Evolutionary conservation across 1,140 invertebrate genomes (phyloP).

Genomic region (Philotrypesis tridentata): DNA sequence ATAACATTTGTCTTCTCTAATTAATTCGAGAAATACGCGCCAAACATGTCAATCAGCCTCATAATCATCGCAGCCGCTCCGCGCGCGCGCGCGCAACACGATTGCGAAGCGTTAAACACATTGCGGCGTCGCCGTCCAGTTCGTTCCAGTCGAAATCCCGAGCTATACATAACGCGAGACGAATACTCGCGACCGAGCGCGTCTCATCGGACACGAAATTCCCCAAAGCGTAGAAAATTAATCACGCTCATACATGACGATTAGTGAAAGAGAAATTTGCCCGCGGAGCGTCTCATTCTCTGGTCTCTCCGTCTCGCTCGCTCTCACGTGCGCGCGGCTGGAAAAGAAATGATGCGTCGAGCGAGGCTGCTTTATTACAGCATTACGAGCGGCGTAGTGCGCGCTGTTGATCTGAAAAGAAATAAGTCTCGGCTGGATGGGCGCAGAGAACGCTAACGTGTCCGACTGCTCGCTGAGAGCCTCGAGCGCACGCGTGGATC

Average conservation of each 20-base stretch:
- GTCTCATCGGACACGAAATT: background rate
- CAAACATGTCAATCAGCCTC: too few relatives aligned
- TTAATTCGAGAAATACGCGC: too few relatives aligned
- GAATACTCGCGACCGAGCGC: background rate
- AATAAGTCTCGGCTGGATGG: background rate
- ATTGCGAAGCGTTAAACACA: too few relatives aligned
- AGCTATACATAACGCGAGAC: background rate
- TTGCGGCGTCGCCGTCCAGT: too few relatives aligned
- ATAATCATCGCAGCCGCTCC: too few relatives aligned
- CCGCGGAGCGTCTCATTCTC: too few relatives aligned
- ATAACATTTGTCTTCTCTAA: background rate
- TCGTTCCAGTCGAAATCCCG: background rate
- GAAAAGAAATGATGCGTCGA: background rate
- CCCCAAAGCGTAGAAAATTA: background rate
- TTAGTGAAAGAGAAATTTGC: conserved; percentile 11
- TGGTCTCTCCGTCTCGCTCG: too few relatives aligned
- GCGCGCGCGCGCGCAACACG: too few relatives aligned
- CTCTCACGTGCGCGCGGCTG: background rate
- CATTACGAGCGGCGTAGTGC: background rate
- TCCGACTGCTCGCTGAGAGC: conserved; percentile 29
- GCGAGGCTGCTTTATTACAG: conserved; percentile 13
- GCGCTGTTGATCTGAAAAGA: conserved; percentile 18
- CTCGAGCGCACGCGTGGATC: background rate
- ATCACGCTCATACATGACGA: background rate
- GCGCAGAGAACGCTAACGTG: background rate